Conservation (phyloP, 2,797 vertebrate species). For the Melanotaenia boesemani region DNA sequence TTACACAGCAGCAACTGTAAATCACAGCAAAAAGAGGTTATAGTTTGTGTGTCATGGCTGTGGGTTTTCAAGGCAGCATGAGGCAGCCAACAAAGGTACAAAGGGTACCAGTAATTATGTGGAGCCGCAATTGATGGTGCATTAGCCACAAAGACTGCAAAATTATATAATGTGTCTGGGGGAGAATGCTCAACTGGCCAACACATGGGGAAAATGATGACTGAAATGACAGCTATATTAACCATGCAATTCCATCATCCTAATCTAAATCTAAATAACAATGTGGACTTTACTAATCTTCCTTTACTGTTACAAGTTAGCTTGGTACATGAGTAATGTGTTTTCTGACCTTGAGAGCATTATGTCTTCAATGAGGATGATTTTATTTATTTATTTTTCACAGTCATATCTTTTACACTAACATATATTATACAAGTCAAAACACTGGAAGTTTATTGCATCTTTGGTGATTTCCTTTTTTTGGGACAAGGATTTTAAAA, state of each 20-base stretch:
- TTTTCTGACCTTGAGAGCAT: too few species aligned
- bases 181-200: slow-evolving; percentile 20
- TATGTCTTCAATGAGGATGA: not conserved
- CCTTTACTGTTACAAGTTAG: not conserved
- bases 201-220: slow-evolving; percentile 1
- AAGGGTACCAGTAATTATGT: slow-evolving; percentile 43
- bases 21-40: slow-evolving; percentile 26
- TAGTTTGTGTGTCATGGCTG: slow-evolving; percentile 13
- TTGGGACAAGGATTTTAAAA: not conserved
- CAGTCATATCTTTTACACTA: too few species aligned
- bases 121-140: slow-evolving; percentile 44
- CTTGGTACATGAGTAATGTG: not conserved
- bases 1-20: not conserved
- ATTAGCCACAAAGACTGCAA: slow-evolving; percentile 53
- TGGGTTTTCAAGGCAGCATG: slow-evolving; percentile 33
- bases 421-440: not conserved
- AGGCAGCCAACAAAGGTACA: slow-evolving; percentile 46
- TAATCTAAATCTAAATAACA: not conserved
- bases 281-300: not conserved
- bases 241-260: not conserved
- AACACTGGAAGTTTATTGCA: not conserved
- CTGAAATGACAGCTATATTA: not conserved
- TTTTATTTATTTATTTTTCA: not conserved
- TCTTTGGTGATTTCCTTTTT: not conserved
- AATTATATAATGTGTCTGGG: slow-evolving; percentile 48